These are phyloP conservation scores for Parnassius apollo DNA, from an alignment of 2,888 invertebrate species.

Conservation along the genomic window DNA sequence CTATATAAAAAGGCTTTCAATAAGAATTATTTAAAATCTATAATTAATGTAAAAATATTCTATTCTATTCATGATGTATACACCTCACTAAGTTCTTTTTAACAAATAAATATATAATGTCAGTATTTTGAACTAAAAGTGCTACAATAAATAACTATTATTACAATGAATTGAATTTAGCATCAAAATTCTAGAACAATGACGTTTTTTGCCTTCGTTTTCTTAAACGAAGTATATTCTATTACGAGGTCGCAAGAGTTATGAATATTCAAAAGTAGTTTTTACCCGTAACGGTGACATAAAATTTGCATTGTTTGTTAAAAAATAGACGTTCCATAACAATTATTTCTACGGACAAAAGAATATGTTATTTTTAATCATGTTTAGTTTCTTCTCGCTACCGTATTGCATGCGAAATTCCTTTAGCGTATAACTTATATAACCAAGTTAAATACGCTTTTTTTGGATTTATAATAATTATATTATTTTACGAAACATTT, in stretches of 20 bases:
- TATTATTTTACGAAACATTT: too few species aligned
- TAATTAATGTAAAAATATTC: too few species aligned
- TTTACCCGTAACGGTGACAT: constrained; percentile 73
- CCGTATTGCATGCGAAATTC: constrained; percentile 29
- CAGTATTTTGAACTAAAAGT: too few species aligned
- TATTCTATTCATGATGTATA: too few species aligned
- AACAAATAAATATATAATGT: too few species aligned
- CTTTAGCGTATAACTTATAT: neutral
- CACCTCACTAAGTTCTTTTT: too few species aligned
- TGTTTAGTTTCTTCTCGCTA: constrained; percentile 30
- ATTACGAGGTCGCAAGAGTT: constrained; percentile 25
- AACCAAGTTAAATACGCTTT: too few species aligned
- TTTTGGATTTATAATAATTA: too few species aligned
- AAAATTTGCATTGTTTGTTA: constrained; percentile 66
- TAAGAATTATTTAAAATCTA: too few species aligned
- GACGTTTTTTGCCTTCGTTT: constrained; percentile 12
- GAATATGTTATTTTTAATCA: constrained; percentile 58
- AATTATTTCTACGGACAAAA: constrained; percentile 64
- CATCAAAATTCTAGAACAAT: neutral
- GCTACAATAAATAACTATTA: too few species aligned
- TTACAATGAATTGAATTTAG: too few species aligned
- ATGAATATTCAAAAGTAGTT: constrained; percentile 67
- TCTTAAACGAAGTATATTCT: constrained; percentile 14
- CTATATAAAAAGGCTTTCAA: too few species aligned
- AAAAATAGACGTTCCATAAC: constrained; percentile 68